Evolutionary conservation across 2,888 invertebrate genomes (phyloP).

Genomic region (Lamellibrachia satsuma): DNA sequence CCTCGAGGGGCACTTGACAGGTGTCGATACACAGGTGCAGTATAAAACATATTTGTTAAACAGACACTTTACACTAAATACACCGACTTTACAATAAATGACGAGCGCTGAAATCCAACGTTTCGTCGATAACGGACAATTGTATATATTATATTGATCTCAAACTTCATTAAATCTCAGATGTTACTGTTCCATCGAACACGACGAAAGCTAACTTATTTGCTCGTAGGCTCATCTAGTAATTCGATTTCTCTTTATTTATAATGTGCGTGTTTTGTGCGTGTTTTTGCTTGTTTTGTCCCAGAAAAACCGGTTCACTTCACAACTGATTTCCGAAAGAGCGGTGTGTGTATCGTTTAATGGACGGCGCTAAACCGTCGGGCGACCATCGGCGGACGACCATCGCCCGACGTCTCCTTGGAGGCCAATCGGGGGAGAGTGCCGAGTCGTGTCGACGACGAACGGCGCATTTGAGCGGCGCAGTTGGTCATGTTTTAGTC

Average conservation of each 20-base stretch:
- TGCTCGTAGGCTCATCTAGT: background rate
- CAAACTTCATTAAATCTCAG: background rate
- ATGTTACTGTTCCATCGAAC: background rate
- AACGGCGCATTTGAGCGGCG: background rate
- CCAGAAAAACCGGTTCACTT: background rate
- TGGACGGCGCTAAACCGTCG: background rate
- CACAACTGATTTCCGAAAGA: background rate
- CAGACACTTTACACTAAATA: background rate
- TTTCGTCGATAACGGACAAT: background rate
- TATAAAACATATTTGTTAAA: background rate
- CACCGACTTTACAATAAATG: background rate
- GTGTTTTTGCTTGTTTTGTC: background rate
- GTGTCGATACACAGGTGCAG: background rate
- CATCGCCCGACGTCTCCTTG: background rate
- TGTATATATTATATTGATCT: background rate
- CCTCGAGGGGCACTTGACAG: background rate
- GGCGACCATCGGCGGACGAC: background rate
- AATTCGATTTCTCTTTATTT: background rate
- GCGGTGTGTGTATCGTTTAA: background rate
- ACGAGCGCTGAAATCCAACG: background rate
- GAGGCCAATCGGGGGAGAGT: background rate
- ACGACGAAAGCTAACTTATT: background rate
- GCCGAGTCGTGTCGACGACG: background rate
- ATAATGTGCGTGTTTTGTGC: background rate
- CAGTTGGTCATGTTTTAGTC: constrained; percentile 12